These are phyloP conservation scores for Neoseiulus cucumeris DNA, from an alignment of 1,140 invertebrate genomes.

Conservation along the genomic window DNA sequence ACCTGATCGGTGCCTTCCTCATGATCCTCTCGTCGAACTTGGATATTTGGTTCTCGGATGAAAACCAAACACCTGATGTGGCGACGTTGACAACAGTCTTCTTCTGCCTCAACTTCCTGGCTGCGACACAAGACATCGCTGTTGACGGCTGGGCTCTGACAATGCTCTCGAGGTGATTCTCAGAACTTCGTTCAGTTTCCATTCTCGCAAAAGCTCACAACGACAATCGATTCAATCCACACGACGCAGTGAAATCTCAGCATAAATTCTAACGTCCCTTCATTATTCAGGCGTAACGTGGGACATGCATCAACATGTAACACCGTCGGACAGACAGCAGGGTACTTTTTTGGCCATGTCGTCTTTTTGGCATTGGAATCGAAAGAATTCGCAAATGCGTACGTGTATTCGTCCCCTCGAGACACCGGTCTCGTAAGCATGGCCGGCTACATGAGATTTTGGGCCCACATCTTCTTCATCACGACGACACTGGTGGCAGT, in stretches of 20 bases:
- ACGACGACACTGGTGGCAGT: slow-evolving; percentile 73
- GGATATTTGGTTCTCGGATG: slow-evolving; percentile 47
- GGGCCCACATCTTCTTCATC: slow-evolving; percentile 75
- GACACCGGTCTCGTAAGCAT: slow-evolving; percentile 60
- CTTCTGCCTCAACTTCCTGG: slow-evolving; percentile 79
- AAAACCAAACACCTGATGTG: slow-evolving; percentile 45
- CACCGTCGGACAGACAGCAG: slow-evolving; percentile 90
- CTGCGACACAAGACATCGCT: slow-evolving; percentile 96
- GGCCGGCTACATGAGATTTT: slow-evolving; percentile 76
- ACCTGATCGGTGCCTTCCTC: slow-evolving; percentile 50
- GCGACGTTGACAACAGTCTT: slow-evolving; percentile 60
- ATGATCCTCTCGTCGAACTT: slow-evolving; percentile 53
- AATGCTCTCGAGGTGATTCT: slow-evolving; percentile 68
- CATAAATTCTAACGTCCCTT: not conserved
- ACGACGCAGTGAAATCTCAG: not conserved
- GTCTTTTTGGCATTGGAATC: slow-evolving; percentile 94
- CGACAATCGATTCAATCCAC: not conserved
- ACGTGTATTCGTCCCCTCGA: slow-evolving; percentile 50
- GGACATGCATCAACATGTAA: slow-evolving; percentile 99
- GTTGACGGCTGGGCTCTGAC: slow-evolving; percentile 99
- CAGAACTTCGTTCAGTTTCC: too few species aligned
- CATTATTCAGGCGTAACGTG: slow-evolving; percentile 48
- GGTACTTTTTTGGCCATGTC: slow-evolving; percentile 92
- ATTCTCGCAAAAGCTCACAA: not conserved
- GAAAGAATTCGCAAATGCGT: slow-evolving; percentile 81